A percentile compares a stretch with the other conserved stretches of the same genome.
Evolutionary conservation across 2,888 invertebrate genomes (phyloP).

Genomic region (Chrysolina oricalcia): DNA sequence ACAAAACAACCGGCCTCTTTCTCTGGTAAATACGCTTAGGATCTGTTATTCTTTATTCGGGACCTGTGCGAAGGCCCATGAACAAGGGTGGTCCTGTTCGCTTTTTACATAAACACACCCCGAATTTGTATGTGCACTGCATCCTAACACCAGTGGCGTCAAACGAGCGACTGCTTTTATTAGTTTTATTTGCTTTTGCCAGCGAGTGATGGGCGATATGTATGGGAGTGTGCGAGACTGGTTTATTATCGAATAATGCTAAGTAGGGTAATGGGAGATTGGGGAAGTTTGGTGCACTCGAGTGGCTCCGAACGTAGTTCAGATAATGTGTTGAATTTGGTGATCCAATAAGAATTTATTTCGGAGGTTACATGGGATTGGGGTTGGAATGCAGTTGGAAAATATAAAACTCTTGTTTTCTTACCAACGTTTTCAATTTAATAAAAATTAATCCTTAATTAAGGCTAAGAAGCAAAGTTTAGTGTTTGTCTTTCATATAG

Average conservation of each 20-base stretch:
- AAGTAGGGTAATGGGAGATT: not conserved
- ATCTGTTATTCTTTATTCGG: slow-evolving; percentile 46
- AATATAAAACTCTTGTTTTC: too few species aligned
- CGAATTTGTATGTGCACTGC: slow-evolving; percentile 54
- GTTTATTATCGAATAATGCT: slow-evolving; percentile 22
- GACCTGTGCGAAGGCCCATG: slow-evolving; percentile 14
- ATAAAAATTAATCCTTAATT: too few species aligned
- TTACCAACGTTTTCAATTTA: too few species aligned
- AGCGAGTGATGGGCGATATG: slow-evolving; percentile 12
- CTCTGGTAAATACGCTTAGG: slow-evolving; percentile 52
- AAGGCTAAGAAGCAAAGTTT: too few species aligned
- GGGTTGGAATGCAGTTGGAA: too few species aligned
- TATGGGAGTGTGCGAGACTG: slow-evolving; percentile 5
- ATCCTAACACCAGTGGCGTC: slow-evolving; percentile 58
- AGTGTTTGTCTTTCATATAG: too few species aligned
- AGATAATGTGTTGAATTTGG: too few species aligned
- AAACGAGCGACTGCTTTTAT: slow-evolving; percentile 39
- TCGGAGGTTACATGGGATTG: too few species aligned
- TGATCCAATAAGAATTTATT: too few species aligned
- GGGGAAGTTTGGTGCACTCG: not conserved
- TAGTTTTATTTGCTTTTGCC: slow-evolving; percentile 46
- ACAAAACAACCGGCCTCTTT: slow-evolving; percentile 40
- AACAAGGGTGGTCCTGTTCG: slow-evolving; percentile 63
- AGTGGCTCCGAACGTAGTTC: too few species aligned
- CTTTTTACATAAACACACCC: slow-evolving; percentile 62